phyloP scores from a whole-genome alignment of 2,113 vertebrate species.

The Mohoua ochrocephala region DNA sequence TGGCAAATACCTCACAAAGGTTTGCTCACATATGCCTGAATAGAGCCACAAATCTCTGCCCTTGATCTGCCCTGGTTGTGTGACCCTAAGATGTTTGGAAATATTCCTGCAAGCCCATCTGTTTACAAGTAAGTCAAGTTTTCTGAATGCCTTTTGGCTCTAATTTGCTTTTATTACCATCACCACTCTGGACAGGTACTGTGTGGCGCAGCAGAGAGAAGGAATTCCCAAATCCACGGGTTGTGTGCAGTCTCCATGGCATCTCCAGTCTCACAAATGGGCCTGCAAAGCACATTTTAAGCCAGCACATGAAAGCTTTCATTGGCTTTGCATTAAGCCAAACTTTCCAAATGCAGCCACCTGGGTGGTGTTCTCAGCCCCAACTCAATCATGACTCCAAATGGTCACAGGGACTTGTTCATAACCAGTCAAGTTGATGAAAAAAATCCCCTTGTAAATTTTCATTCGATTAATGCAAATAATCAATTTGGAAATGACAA shows the following conservation, averaged over 20 bases:
- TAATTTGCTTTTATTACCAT: background rate
- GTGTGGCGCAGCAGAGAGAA: background rate
- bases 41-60: background rate
- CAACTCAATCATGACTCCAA: background rate
- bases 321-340: background rate
- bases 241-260: background rate
- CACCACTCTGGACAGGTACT: background rate
- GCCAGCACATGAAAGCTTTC: background rate
- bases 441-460: background rate
- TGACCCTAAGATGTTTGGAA: background rate
- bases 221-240: background rate
- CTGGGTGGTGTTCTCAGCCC: background rate
- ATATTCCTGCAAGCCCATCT: constrained; percentile 19
- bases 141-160: constrained; percentile 21
- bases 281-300: background rate
- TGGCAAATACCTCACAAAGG: constrained; percentile 24
- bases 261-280: background rate
- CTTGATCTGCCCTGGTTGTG: background rate
- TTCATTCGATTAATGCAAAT: background rate
- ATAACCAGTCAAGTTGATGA: background rate
- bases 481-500: background rate
- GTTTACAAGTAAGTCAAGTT: constrained; percentile 9
- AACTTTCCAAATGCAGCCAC: background rate
- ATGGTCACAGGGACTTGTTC: background rate
- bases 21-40: background rate